Evolutionary conservation across 2,113 vertebrate species (phyloP), one percentile per base, ranked within the genome.

Genomic region (Chamaea fasciata): DNA sequence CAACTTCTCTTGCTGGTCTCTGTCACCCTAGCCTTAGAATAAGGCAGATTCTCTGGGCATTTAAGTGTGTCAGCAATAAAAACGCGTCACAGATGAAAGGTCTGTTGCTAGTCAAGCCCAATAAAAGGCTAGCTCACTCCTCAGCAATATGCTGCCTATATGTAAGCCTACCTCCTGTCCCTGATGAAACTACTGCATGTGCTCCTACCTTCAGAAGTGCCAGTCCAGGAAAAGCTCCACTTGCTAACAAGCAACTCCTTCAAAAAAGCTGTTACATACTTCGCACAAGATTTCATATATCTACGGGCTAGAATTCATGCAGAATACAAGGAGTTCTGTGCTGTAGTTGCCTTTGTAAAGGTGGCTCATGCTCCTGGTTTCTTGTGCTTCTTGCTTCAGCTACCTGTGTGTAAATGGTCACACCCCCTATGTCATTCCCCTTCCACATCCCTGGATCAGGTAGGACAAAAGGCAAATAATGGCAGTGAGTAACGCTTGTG

Each of bases 151-250:
- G 78, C 84, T 95, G 50, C 83, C 65, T 94, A 22, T 33, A 50
- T 69, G 69, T 50, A 93, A 86, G 75, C 76, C 95, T 97, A 84
- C 94, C 92, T 96, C 87, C 86, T 92, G 44, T 80, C 50, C 50
- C 65, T 88, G 85, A 56, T 33, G 64, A 78, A 93, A 62, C 65
- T 76, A 53, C 62, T 81, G 52, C 49, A 46, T 65, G 63, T 13
- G 13, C 46, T 91, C 75, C 78, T 91, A 31, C 73, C 53, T 94
- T 95, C 80, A 81, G 76, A 89, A 92, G 33, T 71, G 50, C 44
- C 69, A 94, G 69, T 62, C 62, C 82, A 60, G 71, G 35, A 83
- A 65, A 91, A 80, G 23, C 53, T 96, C 62, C 20, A 21, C 41
- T 90, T 71, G 13, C 62, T 85, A 77, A 78, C 33, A 31, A 80